Percentiles rank a stretch among this genome's conserved stretches.
These are phyloP conservation scores for Eulemur coronatus DNA, from an alignment of 2,797 vertebrate species.

Conservation along the genomic window DNA sequence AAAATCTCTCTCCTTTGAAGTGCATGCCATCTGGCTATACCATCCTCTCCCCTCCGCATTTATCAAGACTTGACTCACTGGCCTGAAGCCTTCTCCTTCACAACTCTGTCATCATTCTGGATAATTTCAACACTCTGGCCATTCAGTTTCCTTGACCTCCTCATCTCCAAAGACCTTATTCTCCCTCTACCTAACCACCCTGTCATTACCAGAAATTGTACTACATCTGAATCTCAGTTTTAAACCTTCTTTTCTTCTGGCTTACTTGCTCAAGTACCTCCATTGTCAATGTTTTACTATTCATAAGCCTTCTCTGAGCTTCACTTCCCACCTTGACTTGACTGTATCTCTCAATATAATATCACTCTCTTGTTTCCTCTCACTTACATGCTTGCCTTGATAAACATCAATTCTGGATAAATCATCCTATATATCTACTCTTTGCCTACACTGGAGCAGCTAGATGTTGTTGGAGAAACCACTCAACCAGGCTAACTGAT, in stretches of 20 bases:
- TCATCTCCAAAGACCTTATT: not conserved
- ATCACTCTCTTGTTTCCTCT: not conserved
- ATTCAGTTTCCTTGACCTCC: not conserved
- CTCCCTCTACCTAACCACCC: not conserved
- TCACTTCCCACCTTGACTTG: not conserved
- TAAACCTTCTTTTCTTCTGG: not conserved
- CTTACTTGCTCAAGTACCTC: not conserved
- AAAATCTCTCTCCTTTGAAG: not conserved
- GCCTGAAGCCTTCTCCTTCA: not conserved
- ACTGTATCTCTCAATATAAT: not conserved
- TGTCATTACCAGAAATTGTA: not conserved
- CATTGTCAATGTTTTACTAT: not conserved
- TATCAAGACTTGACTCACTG: not conserved
- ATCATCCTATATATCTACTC: not conserved
- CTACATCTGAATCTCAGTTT: not conserved
- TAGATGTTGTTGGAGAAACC: not conserved
- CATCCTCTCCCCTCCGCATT: not conserved
- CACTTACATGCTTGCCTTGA: not conserved
- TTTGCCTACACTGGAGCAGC: not conserved
- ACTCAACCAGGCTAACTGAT: not conserved
- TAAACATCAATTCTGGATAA: not conserved
- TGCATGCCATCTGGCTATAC: not conserved
- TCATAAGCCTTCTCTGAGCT: not conserved
- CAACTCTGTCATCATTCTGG: not conserved
- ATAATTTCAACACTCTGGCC: not conserved